Base-by-base conservation (phyloP, 1,140 invertebrate species). In the Drosophila lacteicornis region DNA sequence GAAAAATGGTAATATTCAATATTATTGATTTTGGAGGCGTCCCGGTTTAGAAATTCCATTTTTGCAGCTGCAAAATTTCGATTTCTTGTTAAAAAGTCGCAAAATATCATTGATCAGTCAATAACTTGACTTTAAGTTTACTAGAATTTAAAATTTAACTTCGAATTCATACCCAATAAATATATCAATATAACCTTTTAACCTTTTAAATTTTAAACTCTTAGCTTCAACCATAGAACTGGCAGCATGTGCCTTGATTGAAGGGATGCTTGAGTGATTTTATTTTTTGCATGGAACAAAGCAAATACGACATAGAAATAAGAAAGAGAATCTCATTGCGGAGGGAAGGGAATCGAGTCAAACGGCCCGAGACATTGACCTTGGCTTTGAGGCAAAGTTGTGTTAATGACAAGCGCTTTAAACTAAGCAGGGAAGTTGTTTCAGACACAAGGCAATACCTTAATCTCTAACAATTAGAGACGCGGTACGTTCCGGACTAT, bases 191-290 rank as follows among this genome's bases (percentile, higher is more conserved):
- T 36, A 11, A 36, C 15, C 1, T 13, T 13, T 19, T 25, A 38
- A 40, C 36, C 53, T 40, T 22, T 22, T n/a, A 11, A 15, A 11
- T 38, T 38, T 40, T 1, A 1, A 55, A 55, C 33, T 38, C 51
- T 33, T 51, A 5, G 9, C 1, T n/a, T 15, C 9, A 38, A 40
- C 50, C 12, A 7, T 11, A 19, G 11, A 4, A 19, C 19, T 56
- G 19, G 3, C 19, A 76, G 45, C 80, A 82, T 74, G 74, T 82
- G 80, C 66, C 66, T 81, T 77, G 58, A 77, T 82, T 77, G 74
- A 74, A 77, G 65, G 67, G 67, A 65, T 78, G 79, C 80, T 73
- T 82, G 58, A 82, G 60, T 78, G 79, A 82, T 82, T 82, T 82
- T 74, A 74, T 76, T 47, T 53, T 76, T 57, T 25, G 45, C 38